These are phyloP conservation scores for Sebastes vulpes DNA, from an alignment of 2,797 vertebrate species.

Conservation along the genomic window DNA sequence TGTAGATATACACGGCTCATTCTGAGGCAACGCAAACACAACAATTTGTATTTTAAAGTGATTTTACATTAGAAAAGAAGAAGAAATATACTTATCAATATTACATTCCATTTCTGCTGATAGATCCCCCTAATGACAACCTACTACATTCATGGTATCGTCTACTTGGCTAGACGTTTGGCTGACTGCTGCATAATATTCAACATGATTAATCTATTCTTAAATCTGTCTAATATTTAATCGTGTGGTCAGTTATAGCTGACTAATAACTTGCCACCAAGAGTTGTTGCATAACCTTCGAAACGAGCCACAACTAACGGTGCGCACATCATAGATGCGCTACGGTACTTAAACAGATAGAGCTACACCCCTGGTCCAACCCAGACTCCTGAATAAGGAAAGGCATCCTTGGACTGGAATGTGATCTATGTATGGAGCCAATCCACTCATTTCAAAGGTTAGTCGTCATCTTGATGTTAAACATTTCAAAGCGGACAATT, in stretches of 20 bases:
- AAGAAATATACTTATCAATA: no score
- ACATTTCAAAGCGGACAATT: constrained; percentile 61
- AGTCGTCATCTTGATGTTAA: constrained; percentile 51
- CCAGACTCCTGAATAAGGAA: constrained; percentile 52
- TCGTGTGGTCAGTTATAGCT: not conserved
- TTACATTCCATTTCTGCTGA: no score
- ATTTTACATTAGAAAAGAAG: no score
- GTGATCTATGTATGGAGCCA: constrained; percentile 65
- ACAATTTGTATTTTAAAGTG: no score
- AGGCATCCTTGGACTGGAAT: constrained; percentile 53
- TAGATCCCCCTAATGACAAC: no score
- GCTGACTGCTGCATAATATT: no score
- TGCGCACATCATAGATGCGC: not conserved
- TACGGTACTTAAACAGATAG: not conserved
- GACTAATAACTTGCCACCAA: not conserved
- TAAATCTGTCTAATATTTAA: not conserved
- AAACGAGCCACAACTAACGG: not conserved
- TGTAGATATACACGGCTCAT: no score
- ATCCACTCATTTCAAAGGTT: constrained; percentile 53
- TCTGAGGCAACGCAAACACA: no score
- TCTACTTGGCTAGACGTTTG: no score
- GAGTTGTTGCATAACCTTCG: not conserved
- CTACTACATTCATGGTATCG: no score
- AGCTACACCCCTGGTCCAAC: not conserved
- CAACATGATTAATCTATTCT: no score